Base-by-base conservation (phyloP, 2,888 invertebrate genomes). In the Agrochola litura region DNA sequence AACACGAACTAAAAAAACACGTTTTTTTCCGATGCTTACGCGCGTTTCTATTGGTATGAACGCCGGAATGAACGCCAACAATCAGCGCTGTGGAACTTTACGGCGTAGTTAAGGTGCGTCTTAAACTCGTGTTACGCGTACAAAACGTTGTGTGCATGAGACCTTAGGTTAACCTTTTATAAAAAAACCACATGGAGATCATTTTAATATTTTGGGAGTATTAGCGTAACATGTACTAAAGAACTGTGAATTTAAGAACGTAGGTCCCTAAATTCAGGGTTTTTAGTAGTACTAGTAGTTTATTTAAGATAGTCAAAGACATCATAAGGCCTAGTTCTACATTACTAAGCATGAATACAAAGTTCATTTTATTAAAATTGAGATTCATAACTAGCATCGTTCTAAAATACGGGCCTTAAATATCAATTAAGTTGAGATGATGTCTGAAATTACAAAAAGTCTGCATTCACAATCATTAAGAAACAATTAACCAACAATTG, bases 401-500 rank as follows among this genome's bases (percentile, higher is more conserved):
- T 52, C 6, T 12, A 56, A 25, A 46, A 66, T 56, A 56, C 41
- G 19, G 25, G 10, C n/a, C 16, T 54, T 46, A 60, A 54, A 70
- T 65, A 65, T 12, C 1, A 70, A 68, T 76, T 41, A 54, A 14
- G 25, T 30, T 49, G 10, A 49, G 6, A 58, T 14, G 41, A 30
- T n/a, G 19, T 56, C 41, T 54, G 3, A 19, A 64, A 49, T 43
- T n/a, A 25, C 41, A 30, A 43, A 61, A 64, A n/a, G 16, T 63
- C 12, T 75, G 54, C 63, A 63, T 12, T 54, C 25, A 67, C 14
- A 9, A 22, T 64, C 30, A 77, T 49, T 52, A 70, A 70, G 25
- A 56, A 77, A 64, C 22, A 58, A 78, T 71, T 54, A 69, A n/a
- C 46, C 52, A 52, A 41, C 37, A 43, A 79, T 37, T 60, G n/a